Conservation (phyloP, 2,888 invertebrate species). For the Drosophila phalerata region DNA sequence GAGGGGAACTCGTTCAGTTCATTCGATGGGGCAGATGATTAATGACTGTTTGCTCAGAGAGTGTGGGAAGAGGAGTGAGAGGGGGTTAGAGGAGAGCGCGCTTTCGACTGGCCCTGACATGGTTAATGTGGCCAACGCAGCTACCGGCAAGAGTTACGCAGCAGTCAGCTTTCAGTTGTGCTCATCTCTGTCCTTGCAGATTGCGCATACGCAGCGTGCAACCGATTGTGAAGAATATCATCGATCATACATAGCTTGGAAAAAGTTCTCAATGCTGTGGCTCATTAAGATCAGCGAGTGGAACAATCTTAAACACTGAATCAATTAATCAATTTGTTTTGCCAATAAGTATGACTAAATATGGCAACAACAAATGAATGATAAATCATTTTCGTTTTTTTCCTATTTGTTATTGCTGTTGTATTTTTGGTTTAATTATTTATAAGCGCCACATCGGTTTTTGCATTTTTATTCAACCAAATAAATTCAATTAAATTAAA, state of each 20-base stretch:
- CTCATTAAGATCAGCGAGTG: conserved; percentile 31
- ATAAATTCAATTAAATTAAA: conserved; percentile 75
- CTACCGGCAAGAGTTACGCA: conserved; percentile 57
- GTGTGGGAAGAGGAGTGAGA: neutral
- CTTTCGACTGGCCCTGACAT: conserved; percentile 54
- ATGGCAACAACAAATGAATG: conserved; percentile 57
- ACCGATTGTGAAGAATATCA: conserved; percentile 4
- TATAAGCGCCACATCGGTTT: conserved; percentile 21
- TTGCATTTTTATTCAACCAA: conserved; percentile 67
- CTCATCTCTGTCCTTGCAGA: conserved; percentile 40
- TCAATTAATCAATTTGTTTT: conserved; percentile 79
- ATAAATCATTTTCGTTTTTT: conserved; percentile 62
- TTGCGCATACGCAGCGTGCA: conserved; percentile 58
- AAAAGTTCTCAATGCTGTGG: conserved; percentile 41
- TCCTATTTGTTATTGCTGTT: conserved; percentile 1
- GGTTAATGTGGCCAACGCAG: conserved; percentile 41
- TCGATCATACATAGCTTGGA: conserved; percentile 37
- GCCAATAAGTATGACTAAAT: conserved; percentile 76
- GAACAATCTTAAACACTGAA: conserved; percentile 44
- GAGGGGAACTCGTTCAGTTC: conserved; percentile 37
- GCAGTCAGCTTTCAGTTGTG: conserved; percentile 36
- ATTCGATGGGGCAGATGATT: conserved; percentile 48
- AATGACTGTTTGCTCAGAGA: conserved; percentile 45
- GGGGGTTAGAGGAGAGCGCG: neutral
- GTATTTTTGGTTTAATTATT: conserved; percentile 18